These are phyloP conservation scores for Candoia aspera DNA, from an alignment of 2,113 vertebrate species.

Conservation along the genomic window DNA sequence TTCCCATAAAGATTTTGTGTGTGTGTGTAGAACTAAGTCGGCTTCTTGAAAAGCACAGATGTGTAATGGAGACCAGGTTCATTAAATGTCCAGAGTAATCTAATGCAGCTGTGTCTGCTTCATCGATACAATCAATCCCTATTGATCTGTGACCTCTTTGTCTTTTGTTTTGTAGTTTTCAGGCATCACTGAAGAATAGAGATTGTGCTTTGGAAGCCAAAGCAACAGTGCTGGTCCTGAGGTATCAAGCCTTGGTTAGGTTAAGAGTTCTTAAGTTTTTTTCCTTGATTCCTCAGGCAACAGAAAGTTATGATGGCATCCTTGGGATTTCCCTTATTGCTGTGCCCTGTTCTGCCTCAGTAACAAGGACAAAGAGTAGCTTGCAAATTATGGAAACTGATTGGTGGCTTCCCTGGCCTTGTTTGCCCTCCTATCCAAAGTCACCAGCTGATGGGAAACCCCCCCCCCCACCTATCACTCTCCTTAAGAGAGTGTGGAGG, in stretches of 20 bases:
- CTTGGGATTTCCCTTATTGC: neutral
- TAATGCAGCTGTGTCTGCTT: neutral
- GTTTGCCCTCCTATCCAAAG: neutral
- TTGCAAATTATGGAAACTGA: neutral
- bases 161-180: neutral
- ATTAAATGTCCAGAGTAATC: neutral
- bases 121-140: neutral
- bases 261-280: neutral
- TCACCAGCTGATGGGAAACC: neutral
- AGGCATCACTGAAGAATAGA: neutral
- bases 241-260: neutral
- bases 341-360: neutral
- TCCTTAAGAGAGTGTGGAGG: neutral
- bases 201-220: neutral
- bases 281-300: neutral
- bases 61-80: neutral
- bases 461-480: neutral
- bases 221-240: neutral
- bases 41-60: neutral
- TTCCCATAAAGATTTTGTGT: neutral
- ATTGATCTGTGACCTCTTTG: neutral
- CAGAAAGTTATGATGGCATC: neutral
- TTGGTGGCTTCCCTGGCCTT: neutral
- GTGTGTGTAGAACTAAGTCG: neutral
- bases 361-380: neutral